Evolutionary conservation across 2,113 vertebrate genomes (phyloP).

Genomic region (Poeciliopsis retropinna): DNA sequence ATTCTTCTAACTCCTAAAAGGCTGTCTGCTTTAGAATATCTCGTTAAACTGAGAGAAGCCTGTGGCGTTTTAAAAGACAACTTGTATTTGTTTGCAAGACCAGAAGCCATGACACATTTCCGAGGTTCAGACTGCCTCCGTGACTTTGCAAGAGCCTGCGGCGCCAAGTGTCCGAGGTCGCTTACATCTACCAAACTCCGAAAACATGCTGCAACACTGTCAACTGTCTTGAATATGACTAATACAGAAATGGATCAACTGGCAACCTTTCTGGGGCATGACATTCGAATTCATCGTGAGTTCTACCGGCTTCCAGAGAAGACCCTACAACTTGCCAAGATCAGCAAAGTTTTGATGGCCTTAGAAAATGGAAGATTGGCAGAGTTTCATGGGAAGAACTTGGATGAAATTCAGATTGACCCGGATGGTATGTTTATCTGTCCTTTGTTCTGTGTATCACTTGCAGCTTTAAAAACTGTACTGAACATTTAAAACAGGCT

Average conservation of each 20-base stretch:
- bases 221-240: conserved; percentile 36
- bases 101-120: conserved; percentile 34
- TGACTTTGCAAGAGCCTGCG: conserved; percentile 30
- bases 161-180: conserved; percentile 21
- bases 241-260: conserved; percentile 43
- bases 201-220: conserved; percentile 43
- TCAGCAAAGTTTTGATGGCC: conserved; percentile 37
- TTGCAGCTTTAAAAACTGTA: too few species aligned
- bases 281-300: conserved; percentile 28
- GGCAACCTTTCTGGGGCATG: conserved; percentile 37
- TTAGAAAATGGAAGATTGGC: conserved; percentile 11
- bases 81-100: conserved; percentile 39
- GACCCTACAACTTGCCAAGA: conserved; percentile 21
- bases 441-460: neutral
- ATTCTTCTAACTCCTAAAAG: conserved; percentile 37
- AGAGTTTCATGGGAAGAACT: conserved; percentile 35
- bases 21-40: conserved; percentile 10
- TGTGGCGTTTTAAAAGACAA: conserved; percentile 25
- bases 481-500: too few species aligned
- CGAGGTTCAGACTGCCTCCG: conserved; percentile 40
- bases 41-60: conserved; percentile 18
- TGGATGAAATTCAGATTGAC: conserved; percentile 25
- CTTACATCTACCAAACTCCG: conserved; percentile 33
- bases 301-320: conserved; percentile 37
- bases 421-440: conserved; percentile 4